phyloP scores from a whole-genome alignment of 2,113 vertebrate genomes.

The Bubo bubo region DNA sequence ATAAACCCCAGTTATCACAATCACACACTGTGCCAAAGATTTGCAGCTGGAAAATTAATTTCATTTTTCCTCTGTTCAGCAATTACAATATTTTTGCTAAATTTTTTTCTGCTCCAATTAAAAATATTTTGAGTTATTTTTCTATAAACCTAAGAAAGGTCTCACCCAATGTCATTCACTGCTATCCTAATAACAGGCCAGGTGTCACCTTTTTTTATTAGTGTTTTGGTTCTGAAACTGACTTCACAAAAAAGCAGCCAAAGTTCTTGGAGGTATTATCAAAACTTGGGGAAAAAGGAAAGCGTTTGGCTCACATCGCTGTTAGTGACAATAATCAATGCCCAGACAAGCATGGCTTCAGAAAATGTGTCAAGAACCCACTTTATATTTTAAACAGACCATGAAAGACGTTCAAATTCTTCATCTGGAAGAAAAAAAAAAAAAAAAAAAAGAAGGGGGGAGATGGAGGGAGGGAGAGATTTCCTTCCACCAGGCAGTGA shows the following conservation, averaged over 20 bases:
- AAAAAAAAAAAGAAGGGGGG: neutral
- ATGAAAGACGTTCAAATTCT: conserved; percentile 34
- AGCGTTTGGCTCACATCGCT: neutral
- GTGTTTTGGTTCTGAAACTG: neutral
- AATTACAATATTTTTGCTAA: neutral
- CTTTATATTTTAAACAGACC: conserved; percentile 52
- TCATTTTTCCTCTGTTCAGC: neutral
- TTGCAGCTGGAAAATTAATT: neutral
- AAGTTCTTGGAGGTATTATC: neutral
- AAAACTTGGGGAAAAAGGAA: neutral
- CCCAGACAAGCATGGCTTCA: neutral
- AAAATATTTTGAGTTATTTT: conserved; percentile 14
- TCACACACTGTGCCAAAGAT: neutral
- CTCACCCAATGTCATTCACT: neutral
- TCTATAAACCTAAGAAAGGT: neutral
- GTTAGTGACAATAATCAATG: conserved; percentile 21
- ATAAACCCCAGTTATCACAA: neutral
- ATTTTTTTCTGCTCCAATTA: neutral
- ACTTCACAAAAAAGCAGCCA: neutral
- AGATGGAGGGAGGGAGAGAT: conserved; percentile 1
- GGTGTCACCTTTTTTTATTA: neutral
- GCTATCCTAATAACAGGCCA: neutral
- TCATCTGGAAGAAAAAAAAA: conserved; percentile 9
- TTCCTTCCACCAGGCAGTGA: conserved; percentile 60
- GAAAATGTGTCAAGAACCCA: conserved; percentile 38